Conservation (phyloP, 2,113 vertebrate species). For the Strigops habroptila region DNA sequence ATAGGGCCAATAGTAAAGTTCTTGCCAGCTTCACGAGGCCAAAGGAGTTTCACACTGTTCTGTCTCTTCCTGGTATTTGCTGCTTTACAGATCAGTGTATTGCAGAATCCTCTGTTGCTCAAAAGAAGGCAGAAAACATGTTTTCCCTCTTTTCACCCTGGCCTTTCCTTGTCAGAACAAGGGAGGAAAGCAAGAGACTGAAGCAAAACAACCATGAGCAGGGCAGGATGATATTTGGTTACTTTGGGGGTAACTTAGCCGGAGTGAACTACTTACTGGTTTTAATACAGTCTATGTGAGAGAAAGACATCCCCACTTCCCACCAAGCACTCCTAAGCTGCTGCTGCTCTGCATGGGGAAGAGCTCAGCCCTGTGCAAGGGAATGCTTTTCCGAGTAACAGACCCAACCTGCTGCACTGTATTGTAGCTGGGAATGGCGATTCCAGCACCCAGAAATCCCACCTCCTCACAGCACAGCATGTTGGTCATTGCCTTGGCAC, state of each 20-base stretch:
- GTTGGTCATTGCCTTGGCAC: fast-evolving
- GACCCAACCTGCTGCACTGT: background rate
- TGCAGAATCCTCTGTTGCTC: background rate
- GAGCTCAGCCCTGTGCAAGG: background rate
- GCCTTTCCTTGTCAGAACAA: background rate
- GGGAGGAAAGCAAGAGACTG: background rate
- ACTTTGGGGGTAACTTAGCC: background rate
- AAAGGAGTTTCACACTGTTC: background rate
- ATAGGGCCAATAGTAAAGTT: background rate
- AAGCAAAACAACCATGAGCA: background rate
- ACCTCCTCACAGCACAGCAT: background rate
- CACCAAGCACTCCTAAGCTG: background rate
- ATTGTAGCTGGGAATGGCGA: background rate
- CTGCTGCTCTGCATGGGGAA: background rate
- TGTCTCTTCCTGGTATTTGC: background rate
- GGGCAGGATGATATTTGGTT: background rate
- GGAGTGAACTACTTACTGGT: background rate
- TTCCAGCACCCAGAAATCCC: background rate
- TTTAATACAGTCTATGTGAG: background rate
- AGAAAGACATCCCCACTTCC: background rate
- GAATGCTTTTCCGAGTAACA: background rate
- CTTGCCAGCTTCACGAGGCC: background rate
- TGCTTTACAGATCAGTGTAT: background rate
- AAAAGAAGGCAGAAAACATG: background rate
- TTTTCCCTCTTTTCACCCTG: background rate